Evolutionary conservation across 2,888 invertebrate genomes (phyloP).

Genomic region (Drosophila rellima): DNA sequence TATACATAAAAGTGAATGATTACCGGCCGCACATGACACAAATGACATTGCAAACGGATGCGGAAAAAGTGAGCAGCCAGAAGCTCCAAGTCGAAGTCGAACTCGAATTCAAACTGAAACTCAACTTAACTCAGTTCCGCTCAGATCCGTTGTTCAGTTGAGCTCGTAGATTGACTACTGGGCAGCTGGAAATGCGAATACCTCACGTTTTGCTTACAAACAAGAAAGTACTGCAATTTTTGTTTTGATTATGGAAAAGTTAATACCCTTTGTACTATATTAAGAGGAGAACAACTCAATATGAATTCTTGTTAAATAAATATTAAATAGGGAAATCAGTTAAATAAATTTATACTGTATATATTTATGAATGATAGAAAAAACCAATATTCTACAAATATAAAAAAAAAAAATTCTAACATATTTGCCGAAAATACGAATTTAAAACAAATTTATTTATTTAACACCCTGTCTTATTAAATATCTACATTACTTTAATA

Average conservation of each 20-base stretch:
- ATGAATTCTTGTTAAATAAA: no score
- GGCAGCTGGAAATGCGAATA: slow-evolving; percentile 46
- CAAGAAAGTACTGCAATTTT: background rate
- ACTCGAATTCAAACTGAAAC: slow-evolving; percentile 16
- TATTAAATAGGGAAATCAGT: no score
- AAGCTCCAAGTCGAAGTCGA: slow-evolving; percentile 11
- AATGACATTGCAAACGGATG: slow-evolving; percentile 80
- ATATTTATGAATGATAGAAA: no score
- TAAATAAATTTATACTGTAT: no score
- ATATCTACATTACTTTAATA: background rate
- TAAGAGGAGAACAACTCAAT: no score
- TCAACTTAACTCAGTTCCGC: slow-evolving; percentile 29
- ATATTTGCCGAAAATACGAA: no score
- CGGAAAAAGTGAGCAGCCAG: slow-evolving; percentile 60
- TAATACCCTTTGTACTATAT: background rate
- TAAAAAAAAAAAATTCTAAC: no score
- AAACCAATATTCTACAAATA: no score
- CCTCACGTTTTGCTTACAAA: slow-evolving; percentile 32
- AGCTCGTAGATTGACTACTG: slow-evolving; percentile 34
- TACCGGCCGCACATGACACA: slow-evolving; percentile 67
- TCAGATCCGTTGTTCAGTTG: slow-evolving; percentile 24
- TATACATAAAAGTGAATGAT: slow-evolving; percentile 62
- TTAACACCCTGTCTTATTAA: no score
- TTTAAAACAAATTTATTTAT: no score
- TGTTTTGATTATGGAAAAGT: background rate